These are phyloP conservation scores for Magallana angulata DNA, from an alignment of 1,140 invertebrate species.

Conservation along the genomic window DNA sequence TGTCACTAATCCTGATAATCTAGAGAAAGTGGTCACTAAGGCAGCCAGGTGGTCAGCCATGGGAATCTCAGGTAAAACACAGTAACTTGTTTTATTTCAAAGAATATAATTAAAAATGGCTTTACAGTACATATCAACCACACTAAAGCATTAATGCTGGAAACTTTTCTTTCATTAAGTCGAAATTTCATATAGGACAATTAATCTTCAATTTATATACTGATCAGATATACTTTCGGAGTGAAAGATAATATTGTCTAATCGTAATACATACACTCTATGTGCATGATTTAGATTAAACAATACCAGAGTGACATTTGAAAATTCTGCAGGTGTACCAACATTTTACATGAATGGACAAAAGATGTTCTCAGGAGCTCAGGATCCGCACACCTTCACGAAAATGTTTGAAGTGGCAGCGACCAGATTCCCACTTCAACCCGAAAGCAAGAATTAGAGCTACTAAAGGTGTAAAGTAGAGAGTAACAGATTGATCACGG, in stretches of 20 bases:
- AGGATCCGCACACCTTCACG: conserved; percentile 67
- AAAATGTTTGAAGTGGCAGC: conserved; percentile 68
- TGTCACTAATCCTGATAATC: conserved; percentile 57
- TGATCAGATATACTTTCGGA: too few species aligned
- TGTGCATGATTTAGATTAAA: background rate
- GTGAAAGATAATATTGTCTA: too few species aligned
- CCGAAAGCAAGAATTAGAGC: conserved; percentile 19
- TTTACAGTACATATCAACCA: too few species aligned
- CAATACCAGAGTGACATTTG: background rate
- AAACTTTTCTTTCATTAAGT: too few species aligned
- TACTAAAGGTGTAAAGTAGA: background rate
- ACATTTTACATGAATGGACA: conserved; percentile 75
- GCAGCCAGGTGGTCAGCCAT: conserved; percentile 63
- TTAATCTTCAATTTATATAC: too few species aligned
- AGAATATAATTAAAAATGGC: too few species aligned
- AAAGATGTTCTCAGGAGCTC: conserved; percentile 74
- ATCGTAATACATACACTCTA: background rate
- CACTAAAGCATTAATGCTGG: too few species aligned
- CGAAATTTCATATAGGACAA: too few species aligned
- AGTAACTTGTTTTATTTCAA: background rate
- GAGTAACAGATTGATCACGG: too few species aligned
- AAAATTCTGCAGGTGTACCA: conserved; percentile 67
- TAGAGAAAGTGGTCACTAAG: conserved; percentile 57
- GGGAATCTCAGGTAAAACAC: conserved; percentile 66
- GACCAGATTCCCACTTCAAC: conserved; percentile 64